phyloP scores from a whole-genome alignment of 2,888 invertebrate genomes.

The Fragum sueziense region DNA sequence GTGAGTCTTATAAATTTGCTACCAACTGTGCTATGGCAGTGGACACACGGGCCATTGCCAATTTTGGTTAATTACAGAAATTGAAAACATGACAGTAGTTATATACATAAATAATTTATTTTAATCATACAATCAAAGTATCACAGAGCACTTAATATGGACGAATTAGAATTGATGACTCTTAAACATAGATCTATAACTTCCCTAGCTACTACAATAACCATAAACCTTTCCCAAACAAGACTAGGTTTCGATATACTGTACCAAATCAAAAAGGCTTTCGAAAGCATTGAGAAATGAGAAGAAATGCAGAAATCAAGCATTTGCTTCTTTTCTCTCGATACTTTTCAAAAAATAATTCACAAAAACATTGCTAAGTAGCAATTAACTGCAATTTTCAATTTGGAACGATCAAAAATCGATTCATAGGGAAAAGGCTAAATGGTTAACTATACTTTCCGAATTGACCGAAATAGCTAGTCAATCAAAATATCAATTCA shows the following conservation, averaged over 20 bases:
- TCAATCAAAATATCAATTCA: too few relatives aligned
- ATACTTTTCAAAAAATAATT: not conserved
- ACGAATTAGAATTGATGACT: not conserved
- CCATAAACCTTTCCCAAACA: not conserved
- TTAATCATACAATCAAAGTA: conserved; percentile 8
- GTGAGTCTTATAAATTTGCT: too few relatives aligned
- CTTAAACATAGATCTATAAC: not conserved
- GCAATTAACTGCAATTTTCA: not conserved
- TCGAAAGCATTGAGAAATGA: not conserved
- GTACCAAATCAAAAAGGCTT: not conserved
- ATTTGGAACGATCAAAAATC: not conserved
- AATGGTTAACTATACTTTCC: too few relatives aligned
- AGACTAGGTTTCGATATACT: not conserved
- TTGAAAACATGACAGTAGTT: too few relatives aligned
- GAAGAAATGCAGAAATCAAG: not conserved
- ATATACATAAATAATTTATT: conserved; percentile 25
- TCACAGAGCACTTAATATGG: conserved; percentile 17
- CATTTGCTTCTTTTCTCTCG: not conserved
- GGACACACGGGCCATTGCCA: too few relatives aligned
- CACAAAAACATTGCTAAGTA: not conserved
- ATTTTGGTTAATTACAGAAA: too few relatives aligned
- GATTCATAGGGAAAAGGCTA: not conserved
- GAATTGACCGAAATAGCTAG: too few relatives aligned
- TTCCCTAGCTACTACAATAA: too few relatives aligned
- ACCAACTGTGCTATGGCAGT: too few relatives aligned